Evolutionary conservation across 2,113 vertebrate species (phyloP), one percentile per base, ranked within the genome.

Genomic region (Toxotes jaculatrix): DNA sequence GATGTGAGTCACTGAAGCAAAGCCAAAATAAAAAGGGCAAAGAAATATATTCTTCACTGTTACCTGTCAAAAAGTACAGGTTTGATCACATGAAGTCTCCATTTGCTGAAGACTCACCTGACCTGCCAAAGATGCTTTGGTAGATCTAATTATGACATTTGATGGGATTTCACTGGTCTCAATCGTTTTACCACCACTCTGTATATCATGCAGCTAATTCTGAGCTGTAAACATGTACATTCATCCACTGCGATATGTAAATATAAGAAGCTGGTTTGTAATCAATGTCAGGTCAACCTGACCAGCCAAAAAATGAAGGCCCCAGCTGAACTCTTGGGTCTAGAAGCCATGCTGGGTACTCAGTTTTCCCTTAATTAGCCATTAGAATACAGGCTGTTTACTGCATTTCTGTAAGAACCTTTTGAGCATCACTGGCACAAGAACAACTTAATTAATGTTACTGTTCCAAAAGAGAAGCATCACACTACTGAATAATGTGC

Each of bases 81-180:
- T 13, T 49, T 62, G 23, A 70, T 74, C 49, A 34, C 23, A 31
- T 34, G 0, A 72, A 43, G 42, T 12, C 42, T 55, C 32, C 7
- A 12, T 47, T 59, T 57, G 42, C 42, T 64, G 36, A 42, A 38
- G 14, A 5, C n/a, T 59, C 27, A 55, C 7, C 9, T 5, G 32
- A 62, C 6, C 36, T 21, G 11, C 1, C 13, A 32, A 47, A 64
- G 17, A 43, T 32, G 34, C 56, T 17, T 16, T 36, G 9, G 2
- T 42, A 72, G 49, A 19, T 60, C 12, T n/a, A 32, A 84, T 65
- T 4, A 53, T 64, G 53, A 71, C 60, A 19, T 21, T 42, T 3
- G 31, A 34, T 21, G n/a, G 34, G 7, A 40, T 43, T n/a, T 57
- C 21, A 17, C 32, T 66, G 16, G 12, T 60, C 23, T 38, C 51